Percentiles rank a stretch among this genome's conserved stretches.
Conservation (phyloP, 2,888 invertebrate genomes). For the Malthinus flaveolus region DNA sequence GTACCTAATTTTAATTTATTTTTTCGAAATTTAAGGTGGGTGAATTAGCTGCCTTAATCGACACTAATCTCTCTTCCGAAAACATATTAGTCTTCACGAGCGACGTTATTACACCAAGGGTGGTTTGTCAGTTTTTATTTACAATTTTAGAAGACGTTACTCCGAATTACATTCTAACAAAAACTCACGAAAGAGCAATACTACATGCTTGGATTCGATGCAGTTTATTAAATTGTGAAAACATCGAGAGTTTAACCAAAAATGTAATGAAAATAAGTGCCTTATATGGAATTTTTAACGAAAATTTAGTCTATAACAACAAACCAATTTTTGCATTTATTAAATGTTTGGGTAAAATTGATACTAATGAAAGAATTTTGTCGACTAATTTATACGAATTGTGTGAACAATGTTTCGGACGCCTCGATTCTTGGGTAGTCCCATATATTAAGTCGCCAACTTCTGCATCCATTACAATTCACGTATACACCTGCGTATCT, state of each 20-base stretch:
- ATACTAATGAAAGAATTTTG: constrained; percentile 26
- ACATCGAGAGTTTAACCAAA: constrained; percentile 37
- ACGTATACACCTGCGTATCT: constrained; percentile 45
- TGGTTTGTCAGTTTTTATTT: constrained; percentile 41
- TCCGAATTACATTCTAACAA: constrained; percentile 34
- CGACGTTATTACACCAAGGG: constrained; percentile 39
- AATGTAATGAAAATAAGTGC: constrained; percentile 42
- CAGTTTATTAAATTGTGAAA: constrained; percentile 41
- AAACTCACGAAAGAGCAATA: constrained; percentile 41
- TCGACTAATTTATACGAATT: constrained; percentile 35
- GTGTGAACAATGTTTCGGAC: constrained; percentile 46
- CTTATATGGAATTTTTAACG: constrained; percentile 33
- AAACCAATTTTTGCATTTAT: constrained; percentile 46
- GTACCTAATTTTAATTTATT: neutral
- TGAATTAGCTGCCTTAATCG: constrained; percentile 45
- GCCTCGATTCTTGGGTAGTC: constrained; percentile 41
- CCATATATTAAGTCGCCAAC: constrained; percentile 41
- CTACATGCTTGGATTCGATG: constrained; percentile 49
- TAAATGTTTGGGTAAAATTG: constrained; percentile 39
- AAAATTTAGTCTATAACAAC: constrained; percentile 23
- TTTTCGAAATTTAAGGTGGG: constrained; percentile 36
- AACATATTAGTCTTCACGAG: constrained; percentile 40
- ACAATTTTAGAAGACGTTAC: constrained; percentile 40
- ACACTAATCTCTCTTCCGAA: constrained; percentile 35
- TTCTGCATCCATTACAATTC: constrained; percentile 42